Conservation (phyloP, 2,797 vertebrate genomes). For the Ctenopoma kingsleyae region DNA sequence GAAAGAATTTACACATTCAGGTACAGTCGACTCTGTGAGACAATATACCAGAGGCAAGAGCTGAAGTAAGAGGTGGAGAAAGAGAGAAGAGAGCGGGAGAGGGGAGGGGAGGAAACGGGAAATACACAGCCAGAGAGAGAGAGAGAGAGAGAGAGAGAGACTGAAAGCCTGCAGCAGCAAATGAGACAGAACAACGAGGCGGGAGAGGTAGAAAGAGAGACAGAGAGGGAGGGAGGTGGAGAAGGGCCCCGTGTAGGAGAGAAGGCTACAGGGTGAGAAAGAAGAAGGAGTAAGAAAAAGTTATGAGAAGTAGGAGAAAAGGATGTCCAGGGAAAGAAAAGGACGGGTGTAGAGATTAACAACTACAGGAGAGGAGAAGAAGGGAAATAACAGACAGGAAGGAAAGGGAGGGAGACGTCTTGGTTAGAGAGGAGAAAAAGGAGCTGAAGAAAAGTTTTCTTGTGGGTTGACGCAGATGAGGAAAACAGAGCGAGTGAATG, state of each 20-base stretch:
- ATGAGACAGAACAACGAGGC: slow-evolving; percentile 79
- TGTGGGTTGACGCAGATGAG: slow-evolving; percentile 83
- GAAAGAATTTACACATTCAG: slow-evolving; percentile 65
- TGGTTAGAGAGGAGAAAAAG: slow-evolving; percentile 57
- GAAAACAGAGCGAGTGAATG: slow-evolving; percentile 86
- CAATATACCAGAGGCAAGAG: slow-evolving; percentile 72
- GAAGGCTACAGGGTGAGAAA: slow-evolving; percentile 79
- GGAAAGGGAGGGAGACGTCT: slow-evolving; percentile 75
- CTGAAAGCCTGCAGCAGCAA: slow-evolving; percentile 76
- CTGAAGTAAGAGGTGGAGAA: slow-evolving; percentile 73
- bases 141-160: slow-evolving; percentile 59
- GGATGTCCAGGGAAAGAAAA: slow-evolving; percentile 51
- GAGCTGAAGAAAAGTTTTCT: slow-evolving; percentile 79
- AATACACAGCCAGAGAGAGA: slow-evolving; percentile 73
- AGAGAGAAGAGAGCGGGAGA: slow-evolving; percentile 68
- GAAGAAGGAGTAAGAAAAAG: slow-evolving; percentile 78
- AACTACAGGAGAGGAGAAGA: slow-evolving; percentile 64
- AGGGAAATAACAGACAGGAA: slow-evolving; percentile 79
- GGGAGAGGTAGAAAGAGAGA: slow-evolving; percentile 77
- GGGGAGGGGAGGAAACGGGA: slow-evolving; percentile 79
- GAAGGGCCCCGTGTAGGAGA: slow-evolving; percentile 82
- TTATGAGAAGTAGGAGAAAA: slow-evolving; percentile 65
- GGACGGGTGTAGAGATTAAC: slow-evolving; percentile 50
- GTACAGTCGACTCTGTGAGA: slow-evolving; percentile 74
- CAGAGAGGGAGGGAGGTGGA: slow-evolving; percentile 75